Evolutionary conservation across 2,888 invertebrate genomes (phyloP).

Genomic region (Onchidella celtica): DNA sequence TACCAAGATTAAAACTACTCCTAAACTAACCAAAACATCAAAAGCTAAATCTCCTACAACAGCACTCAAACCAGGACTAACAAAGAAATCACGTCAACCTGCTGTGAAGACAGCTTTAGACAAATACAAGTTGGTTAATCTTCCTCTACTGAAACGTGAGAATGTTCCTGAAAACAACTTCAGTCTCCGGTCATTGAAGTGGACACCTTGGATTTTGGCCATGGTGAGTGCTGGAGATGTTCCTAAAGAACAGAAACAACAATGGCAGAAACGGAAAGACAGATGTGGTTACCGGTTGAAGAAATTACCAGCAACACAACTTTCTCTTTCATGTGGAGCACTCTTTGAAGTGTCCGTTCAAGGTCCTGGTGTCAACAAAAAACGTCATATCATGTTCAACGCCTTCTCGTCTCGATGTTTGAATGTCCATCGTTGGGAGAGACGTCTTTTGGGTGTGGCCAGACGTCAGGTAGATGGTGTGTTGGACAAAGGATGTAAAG

Average conservation of each 20-base stretch:
- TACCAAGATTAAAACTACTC: constrained; percentile 2
- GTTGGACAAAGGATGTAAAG: neutral
- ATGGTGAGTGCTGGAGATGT: constrained; percentile 22
- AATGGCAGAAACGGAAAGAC: neutral
- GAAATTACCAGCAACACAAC: neutral
- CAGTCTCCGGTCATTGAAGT: constrained; percentile 55
- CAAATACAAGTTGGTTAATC: constrained; percentile 27
- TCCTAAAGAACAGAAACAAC: neutral
- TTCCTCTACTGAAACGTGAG: constrained; percentile 55
- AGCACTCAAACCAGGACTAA: neutral
- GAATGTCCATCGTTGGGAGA: constrained; percentile 2
- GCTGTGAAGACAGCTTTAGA: neutral
- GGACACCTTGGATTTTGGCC: constrained; percentile 66
- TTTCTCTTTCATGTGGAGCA: neutral
- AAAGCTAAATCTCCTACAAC: neutral
- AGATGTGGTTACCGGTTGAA: constrained; percentile 25
- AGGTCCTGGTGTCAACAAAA: neutral
- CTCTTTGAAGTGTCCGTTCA: constrained; percentile 41
- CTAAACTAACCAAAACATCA: neutral
- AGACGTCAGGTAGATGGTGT: constrained; percentile 18
- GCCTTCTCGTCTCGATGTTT: constrained; percentile 20
- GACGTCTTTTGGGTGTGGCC: neutral
- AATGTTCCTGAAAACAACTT: constrained; percentile 61
- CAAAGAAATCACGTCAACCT: neutral
- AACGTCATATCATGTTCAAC: constrained; percentile 27